phyloP scores from a whole-genome alignment of 2,113 vertebrate species.

The Plecturocebus donacophilus region DNA sequence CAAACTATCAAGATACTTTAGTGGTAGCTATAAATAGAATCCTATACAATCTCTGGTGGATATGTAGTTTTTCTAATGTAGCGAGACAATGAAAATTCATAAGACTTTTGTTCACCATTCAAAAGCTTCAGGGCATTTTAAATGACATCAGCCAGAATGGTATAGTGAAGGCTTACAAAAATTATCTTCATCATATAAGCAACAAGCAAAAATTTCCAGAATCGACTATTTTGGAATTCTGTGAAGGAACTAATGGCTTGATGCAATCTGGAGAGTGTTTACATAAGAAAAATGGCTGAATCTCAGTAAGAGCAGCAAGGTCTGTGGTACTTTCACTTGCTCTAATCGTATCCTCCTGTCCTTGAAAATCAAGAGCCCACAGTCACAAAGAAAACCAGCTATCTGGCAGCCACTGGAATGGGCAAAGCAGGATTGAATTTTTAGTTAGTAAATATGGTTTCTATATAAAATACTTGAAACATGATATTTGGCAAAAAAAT shows the following conservation, averaged over 20 bases:
- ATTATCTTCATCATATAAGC: background rate
- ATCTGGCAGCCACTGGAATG: background rate
- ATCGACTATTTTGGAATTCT: background rate
- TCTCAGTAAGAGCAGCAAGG: background rate
- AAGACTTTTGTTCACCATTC: background rate
- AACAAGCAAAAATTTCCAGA: background rate
- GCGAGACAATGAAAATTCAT: background rate
- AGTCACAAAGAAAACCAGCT: background rate
- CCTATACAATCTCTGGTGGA: background rate
- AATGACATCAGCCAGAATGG: background rate
- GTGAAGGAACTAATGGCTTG: background rate
- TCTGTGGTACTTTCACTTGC: background rate
- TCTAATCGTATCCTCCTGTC: background rate
- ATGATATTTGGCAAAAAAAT: background rate
- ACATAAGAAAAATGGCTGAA: background rate
- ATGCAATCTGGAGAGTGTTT: background rate
- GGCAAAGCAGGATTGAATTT: background rate
- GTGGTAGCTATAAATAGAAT: background rate
- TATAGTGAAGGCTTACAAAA: background rate
- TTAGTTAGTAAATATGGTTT: background rate
- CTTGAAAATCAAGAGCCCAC: background rate
- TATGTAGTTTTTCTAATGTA: background rate
- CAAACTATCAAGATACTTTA: background rate
- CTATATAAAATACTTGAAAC: background rate
- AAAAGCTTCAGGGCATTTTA: conserved; percentile 6